Base-by-base conservation (phyloP, 2,888 invertebrate genomes). In the Lymantria dispar region DNA sequence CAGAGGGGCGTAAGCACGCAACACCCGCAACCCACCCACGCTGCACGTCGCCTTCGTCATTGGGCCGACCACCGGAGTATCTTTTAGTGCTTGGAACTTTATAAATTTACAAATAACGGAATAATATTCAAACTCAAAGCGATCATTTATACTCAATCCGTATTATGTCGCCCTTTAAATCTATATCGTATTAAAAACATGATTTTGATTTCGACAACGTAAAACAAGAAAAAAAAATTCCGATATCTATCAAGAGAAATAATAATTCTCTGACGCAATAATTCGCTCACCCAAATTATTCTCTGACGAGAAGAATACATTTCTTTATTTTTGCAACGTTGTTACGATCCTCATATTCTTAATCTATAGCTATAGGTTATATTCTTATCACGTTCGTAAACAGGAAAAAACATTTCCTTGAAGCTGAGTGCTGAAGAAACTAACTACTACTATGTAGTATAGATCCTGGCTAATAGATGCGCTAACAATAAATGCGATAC, bases 321-420 rank as follows among this genome's bases (percentile, higher is more conserved):
- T 45, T 13, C 15, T 33, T 15, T 47, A 30, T 44, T 42, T 41
- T 5, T 14, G 33, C 43, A 15, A 45, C 30, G 40, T 50, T n/a
- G n/a, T 54, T 50, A 31, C 40, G 44, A 43, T 38, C 33, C 30
- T 47, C 50, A 48, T 56, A 44, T 52, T 7, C 50, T 48, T 8
- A 41, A 56, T 47, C 22, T 0, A 54, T 38, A 36, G 0, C 31
- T 12, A 30, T 49, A 3, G 15, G 39, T 51, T 22, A 54, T 22
- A 60, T 56, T 64, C 56, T 33, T 13, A 44, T 48, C 62, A 60
- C 64, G 60, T 55, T 50, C 56, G 39, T 43, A 62, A 64, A 64
- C 62, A 64, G 63, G 64, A 65, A 64, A 64, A 60, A 62, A 57
- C 55, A 56, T 64, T 62, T 58, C 60, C 53, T 39, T 47, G 47